A percentile compares a stretch with the other conserved stretches of the same genome.
phyloP scores from a whole-genome alignment of 2,888 invertebrate species.

The Melieria crassipennis region DNA sequence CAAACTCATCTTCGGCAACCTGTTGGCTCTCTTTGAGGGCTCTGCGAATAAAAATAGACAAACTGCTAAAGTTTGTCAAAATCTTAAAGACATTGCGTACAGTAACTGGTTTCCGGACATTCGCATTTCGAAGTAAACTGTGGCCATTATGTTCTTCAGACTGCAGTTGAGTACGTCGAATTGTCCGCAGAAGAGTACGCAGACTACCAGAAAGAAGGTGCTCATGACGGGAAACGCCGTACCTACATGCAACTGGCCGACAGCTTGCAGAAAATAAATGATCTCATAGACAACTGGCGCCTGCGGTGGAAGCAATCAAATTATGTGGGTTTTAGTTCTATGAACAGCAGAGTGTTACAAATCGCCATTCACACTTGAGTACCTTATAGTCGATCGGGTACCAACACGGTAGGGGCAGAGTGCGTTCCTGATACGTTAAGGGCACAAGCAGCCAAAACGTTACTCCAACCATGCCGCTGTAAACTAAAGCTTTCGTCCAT shows the following conservation, averaged over 20 bases:
- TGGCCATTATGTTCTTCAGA: constrained; percentile 57
- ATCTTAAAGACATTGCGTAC: constrained; percentile 37
- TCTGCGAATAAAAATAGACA: constrained; percentile 35
- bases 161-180: constrained; percentile 58
- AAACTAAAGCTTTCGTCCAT: constrained; percentile 49
- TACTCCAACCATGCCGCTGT: constrained; percentile 48
- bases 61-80: too few species aligned
- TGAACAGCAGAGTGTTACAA: too few species aligned
- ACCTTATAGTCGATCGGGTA: constrained; percentile 60
- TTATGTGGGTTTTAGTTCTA: neutral
- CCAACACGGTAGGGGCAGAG: constrained; percentile 57
- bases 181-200: constrained; percentile 57
- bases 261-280: constrained; percentile 56
- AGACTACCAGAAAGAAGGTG: constrained; percentile 58
- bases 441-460: constrained; percentile 51
- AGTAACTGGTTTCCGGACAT: constrained; percentile 41
- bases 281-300: constrained; percentile 51
- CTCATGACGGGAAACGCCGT: constrained; percentile 55
- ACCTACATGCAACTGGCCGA: constrained; percentile 60
- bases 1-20: constrained; percentile 45
- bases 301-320: constrained; percentile 36
- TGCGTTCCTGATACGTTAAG: constrained; percentile 49
- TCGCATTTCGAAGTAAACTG: constrained; percentile 47
- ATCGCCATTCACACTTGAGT: neutral
- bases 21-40: constrained; percentile 46